Base-by-base conservation (phyloP, 53 echinoderm and acorn worm species). In the Henricia sp. region DNA sequence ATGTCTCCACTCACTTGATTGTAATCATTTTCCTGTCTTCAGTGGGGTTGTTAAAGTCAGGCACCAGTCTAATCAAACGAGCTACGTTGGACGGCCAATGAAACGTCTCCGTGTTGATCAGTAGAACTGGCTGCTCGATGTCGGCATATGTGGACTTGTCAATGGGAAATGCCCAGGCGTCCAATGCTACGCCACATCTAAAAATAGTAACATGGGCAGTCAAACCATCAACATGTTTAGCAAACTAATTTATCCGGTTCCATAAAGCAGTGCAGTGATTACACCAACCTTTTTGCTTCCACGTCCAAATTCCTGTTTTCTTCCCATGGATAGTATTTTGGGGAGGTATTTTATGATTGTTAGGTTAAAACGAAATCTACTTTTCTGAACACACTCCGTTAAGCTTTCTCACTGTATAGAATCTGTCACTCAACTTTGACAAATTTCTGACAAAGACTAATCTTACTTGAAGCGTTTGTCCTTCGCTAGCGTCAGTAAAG, bases 401-500 rank as follows among this genome's bases (percentile, higher is more conserved):
- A 9, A 9, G 13, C 6, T 44, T 44, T 13, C 13, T 13, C 44
- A 44, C 6, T 13, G 13, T 13, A 13, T 13, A 44, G 13, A 44
- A 13, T 13, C 44, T 44, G 6, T 9, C 6, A 44, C 6, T 44
- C 44, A 44, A 6, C 6, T 44, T 44, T 44, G 13, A 13, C 13
- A 6, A 13, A 44, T 6, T 13, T 23, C 53, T 53, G 13, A 20
- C 53, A 53, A 53, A 35, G 11, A 23, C 5, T 9, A 83, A n/a
- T 95, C 97, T 90, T 84, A 97, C 97, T 94, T 94, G 78, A 94
- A 97, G 67, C 97, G 62, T 37, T 67, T 48, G 25, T 97, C 97
- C 85, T 71, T 86, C 6, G 88, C 83, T 13, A 97, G 68, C 13
- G 92, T 87, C 23, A 88, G 71, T 6, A 97, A 17, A 8, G 97